These are phyloP conservation scores for Turritopsis dohrnii DNA, from an alignment of 30 jellyfish, hydroid and myxozoan species.

Conservation along the genomic window DNA sequence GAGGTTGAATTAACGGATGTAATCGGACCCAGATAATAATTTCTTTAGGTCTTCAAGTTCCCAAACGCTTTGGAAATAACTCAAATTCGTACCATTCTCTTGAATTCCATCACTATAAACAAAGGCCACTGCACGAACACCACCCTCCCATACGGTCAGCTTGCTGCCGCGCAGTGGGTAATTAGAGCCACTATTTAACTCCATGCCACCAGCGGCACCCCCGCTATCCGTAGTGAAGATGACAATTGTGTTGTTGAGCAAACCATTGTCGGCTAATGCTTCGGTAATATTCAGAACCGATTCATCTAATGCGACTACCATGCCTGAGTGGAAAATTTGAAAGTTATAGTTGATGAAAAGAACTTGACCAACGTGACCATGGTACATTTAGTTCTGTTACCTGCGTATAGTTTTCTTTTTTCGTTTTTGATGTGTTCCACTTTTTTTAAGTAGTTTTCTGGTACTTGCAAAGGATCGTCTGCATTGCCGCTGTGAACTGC, in stretches of 20 bases:
- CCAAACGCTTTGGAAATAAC: not conserved
- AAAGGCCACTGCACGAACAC: constrained; percentile 88
- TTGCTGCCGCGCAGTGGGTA: constrained; percentile 97
- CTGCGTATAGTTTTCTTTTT: constrained; percentile 74
- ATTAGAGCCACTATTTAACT: constrained; percentile 80
- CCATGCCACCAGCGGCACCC: constrained; percentile 97
- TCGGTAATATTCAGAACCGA: constrained; percentile 71
- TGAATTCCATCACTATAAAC: constrained; percentile 58
- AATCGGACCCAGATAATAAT: too few species aligned
- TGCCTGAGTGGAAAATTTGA: constrained; percentile 41
- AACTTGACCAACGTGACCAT: not conserved
- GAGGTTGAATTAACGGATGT: too few species aligned
- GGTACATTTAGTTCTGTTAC: constrained; percentile 41
- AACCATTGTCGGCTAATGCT: constrained; percentile 63
- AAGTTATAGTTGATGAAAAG: not conserved
- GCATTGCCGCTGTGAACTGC: constrained; percentile 94
- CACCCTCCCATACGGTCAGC: constrained; percentile 99
- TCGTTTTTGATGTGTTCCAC: constrained; percentile 63
- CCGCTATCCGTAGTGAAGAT: constrained; percentile 84
- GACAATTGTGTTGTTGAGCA: constrained; percentile 60
- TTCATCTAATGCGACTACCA: constrained; percentile 94
- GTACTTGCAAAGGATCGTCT: constrained; percentile 86
- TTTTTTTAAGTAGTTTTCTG: constrained; percentile 44
- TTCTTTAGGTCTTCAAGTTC: not conserved
- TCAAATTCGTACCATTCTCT: constrained; percentile 41